Conservation (phyloP, 2,888 invertebrate genomes). For the Drosophila nr. medialis region DNA sequence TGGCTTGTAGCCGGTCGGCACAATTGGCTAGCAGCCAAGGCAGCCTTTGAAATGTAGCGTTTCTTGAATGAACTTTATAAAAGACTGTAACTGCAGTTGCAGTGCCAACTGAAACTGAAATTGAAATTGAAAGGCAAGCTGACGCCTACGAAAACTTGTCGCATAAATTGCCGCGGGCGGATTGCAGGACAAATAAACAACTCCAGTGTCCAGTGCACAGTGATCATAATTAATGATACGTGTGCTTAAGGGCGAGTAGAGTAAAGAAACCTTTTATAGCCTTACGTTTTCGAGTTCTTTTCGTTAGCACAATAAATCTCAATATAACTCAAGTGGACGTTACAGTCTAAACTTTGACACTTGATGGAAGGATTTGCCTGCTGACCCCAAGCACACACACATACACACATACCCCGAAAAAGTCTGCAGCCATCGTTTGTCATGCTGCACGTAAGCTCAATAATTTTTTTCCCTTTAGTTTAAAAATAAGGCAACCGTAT, state of each 20-base stretch:
- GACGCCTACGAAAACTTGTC: slow-evolving; percentile 51
- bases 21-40: slow-evolving; percentile 49
- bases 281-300: slow-evolving; percentile 12
- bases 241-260: slow-evolving; percentile 6
- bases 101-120: slow-evolving; percentile 58
- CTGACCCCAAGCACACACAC: slow-evolving; percentile 25
- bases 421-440: slow-evolving; percentile 65
- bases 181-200: slow-evolving; percentile 40
- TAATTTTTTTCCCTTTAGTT: slow-evolving; percentile 42
- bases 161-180: slow-evolving; percentile 55
- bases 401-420: slow-evolving; percentile 4
- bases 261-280: slow-evolving; percentile 18
- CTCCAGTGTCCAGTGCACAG: slow-evolving; percentile 14
- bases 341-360: slow-evolving; percentile 72
- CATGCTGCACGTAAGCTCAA: slow-evolving; percentile 68
- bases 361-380: slow-evolving; percentile 68
- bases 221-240: slow-evolving; percentile 74
- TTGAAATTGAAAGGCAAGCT: slow-evolving; percentile 67
- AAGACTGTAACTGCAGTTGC: slow-evolving; percentile 62
- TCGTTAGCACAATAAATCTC: slow-evolving; percentile 69
- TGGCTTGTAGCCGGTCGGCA: not conserved
- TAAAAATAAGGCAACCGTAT: slow-evolving; percentile 22
- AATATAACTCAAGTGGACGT: slow-evolving; percentile 76
- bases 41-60: not conserved
- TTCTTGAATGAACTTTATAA: slow-evolving; percentile 48